Percentiles rank a stretch among this genome's conserved stretches.
Conservation (phyloP, 1,140 invertebrate genomes). For the Drosophila trapezifrons region DNA sequence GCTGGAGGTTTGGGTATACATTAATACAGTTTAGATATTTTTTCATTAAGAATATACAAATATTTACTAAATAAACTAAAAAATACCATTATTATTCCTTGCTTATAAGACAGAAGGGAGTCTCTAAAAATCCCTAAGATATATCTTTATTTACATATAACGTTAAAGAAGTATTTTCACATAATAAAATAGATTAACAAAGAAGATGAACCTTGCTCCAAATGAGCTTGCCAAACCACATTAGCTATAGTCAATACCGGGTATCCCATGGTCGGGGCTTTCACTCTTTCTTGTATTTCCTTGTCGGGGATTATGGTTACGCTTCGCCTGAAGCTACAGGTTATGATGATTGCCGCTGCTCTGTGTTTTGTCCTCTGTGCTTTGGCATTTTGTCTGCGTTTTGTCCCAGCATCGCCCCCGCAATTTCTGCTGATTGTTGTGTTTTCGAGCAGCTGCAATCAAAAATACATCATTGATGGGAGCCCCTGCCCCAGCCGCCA, state of each 20-base stretch:
- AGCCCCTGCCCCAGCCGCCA: conserved; percentile 5
- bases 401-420: conserved; percentile 60
- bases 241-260: neutral
- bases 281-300: neutral
- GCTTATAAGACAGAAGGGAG: too few relatives aligned
- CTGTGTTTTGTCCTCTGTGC: conserved; percentile 37
- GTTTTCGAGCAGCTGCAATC: conserved; percentile 68
- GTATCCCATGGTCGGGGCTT: conserved; percentile 1
- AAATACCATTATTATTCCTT: too few relatives aligned
- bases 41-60: neutral
- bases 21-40: too few relatives aligned
- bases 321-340: conserved; percentile 76
- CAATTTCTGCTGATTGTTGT: conserved; percentile 68
- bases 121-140: too few relatives aligned
- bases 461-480: conserved; percentile 68
- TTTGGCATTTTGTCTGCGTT: conserved; percentile 62
- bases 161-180: too few relatives aligned
- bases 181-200: neutral
- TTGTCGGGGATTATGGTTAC: conserved; percentile 18
- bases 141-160: too few relatives aligned
- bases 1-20: neutral
- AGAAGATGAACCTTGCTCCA: too few relatives aligned
- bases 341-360: conserved; percentile 66
- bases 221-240: neutral
- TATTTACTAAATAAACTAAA: neutral